Evolutionary conservation across 2,113 vertebrate species (phyloP), one percentile per base, ranked within the genome.

Genomic region (Osmerus eperlanus): DNA sequence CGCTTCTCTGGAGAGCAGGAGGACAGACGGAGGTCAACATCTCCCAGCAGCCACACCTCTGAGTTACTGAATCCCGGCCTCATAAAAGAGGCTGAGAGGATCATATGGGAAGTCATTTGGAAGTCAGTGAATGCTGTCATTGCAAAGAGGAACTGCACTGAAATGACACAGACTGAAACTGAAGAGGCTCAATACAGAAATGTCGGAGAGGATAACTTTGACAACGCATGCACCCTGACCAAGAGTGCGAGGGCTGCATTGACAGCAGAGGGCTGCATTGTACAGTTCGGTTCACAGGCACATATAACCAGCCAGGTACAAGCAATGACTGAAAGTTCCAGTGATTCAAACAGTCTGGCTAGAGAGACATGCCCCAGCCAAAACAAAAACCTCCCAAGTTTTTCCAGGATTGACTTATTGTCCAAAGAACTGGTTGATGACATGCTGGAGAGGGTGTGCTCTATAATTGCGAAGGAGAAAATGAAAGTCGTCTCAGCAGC

Each of bases 51-150:
- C 14, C 19, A 4, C 5, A 14, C 23, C 60, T 9, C 11, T 2
- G 55, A 70, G 21, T 61, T n/a, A 25, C 29, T 14, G 19, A 47
- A 47, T 12, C 9, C 29, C 1, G 19, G 41, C n/a, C 29, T 70
- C n/a, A 4, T 59, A 12, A 13, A 70, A 23, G 59, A 60, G 51
- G 55, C 36, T 60, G 68, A 70, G 28, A 70, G 68, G 13, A 62
- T 62, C 9, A 23, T 62, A 21, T 62, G 25, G 25, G 60, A 14
- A 12, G 32, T 70, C 4, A 70, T 70, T 32, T 60, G 56, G 54
- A 19, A 16, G 18, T 54, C 55, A 36, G 36, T 56, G 15, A 55
- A 60, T 14, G 55, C 58, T 21, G 68, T 47, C 12, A 41, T 60
- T 29, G 41, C 41, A 47, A 47, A 12, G 9, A 47, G 41, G 41